Conservation (phyloP, 1,140 invertebrate genomes). For the Scaptomyza pallida region DNA sequence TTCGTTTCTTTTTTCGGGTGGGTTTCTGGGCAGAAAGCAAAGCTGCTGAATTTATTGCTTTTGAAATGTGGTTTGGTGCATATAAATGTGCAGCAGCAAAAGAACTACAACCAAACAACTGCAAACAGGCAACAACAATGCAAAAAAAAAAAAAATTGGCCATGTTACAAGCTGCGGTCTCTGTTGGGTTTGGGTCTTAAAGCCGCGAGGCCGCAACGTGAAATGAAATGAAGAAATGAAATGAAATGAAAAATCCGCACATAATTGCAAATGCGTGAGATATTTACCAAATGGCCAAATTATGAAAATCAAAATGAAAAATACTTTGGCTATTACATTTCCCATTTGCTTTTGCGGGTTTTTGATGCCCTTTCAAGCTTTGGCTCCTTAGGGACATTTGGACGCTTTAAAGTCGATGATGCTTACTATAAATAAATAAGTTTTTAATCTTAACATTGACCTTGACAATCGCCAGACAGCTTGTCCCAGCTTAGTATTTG, state of each 20-base stretch:
- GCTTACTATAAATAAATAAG: conserved; percentile 20
- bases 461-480: conserved; percentile 11
- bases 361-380: conserved; percentile 1
- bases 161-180: conserved; percentile 59
- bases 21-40: conserved; percentile 32
- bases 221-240: conserved; percentile 56
- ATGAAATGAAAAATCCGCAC: conserved; percentile 74
- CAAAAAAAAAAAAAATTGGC: conserved; percentile 17
- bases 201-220: conserved; percentile 39
- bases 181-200: conserved; percentile 10
- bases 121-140: conserved; percentile 19
- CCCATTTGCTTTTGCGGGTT: background rate
- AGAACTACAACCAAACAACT: conserved; percentile 42
- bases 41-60: conserved; percentile 78
- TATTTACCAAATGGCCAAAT: conserved; percentile 77
- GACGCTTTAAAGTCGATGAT: conserved; percentile 37
- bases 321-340: conserved; percentile 26
- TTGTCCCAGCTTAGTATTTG: conserved; percentile 4
- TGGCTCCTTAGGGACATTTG: conserved; percentile 45
- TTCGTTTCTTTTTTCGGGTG: conserved; percentile 4
- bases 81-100: conserved; percentile 71
- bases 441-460: conserved; percentile 35
- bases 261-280: conserved; percentile 81
- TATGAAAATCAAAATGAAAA: conserved; percentile 76
- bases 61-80: conserved; percentile 76